Conservation (phyloP, 2,888 invertebrate species). For the Drosophila sordidula region DNA sequence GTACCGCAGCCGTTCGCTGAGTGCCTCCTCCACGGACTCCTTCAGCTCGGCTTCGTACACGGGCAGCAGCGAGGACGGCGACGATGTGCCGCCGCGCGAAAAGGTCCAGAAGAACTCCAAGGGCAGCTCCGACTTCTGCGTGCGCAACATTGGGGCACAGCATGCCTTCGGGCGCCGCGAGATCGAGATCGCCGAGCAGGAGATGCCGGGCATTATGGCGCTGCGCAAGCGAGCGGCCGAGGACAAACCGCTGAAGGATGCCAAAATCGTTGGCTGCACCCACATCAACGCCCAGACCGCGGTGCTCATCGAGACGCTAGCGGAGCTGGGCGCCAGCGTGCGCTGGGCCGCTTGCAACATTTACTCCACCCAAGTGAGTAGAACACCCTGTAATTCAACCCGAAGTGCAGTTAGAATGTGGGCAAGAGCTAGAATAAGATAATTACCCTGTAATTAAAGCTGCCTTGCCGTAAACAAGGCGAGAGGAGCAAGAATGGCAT, state of each 20-base stretch:
- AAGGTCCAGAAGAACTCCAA: constrained; percentile 94
- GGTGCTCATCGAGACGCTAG: constrained; percentile 95
- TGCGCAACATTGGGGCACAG: constrained; percentile 94
- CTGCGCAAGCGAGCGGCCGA: constrained; percentile 95
- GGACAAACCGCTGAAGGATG: constrained; percentile 97
- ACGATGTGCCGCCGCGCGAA: constrained; percentile 96
- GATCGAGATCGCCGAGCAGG: constrained; percentile 99
- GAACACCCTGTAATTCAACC: not conserved
- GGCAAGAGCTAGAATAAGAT: not conserved
- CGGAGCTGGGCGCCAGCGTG: constrained; percentile 94
- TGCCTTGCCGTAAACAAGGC: no score
- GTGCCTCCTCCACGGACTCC: constrained; percentile 97
- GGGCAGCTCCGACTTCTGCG: constrained; percentile 96
- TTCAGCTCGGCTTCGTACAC: constrained; percentile 91
- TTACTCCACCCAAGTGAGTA: constrained; percentile 94
- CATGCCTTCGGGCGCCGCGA: constrained; percentile 97
- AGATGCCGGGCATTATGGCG: constrained; percentile 99
- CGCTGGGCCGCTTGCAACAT: constrained; percentile 99
- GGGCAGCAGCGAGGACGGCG: constrained; percentile 95
- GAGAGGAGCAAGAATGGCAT: no score
- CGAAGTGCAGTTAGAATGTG: not conserved
- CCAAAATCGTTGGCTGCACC: constrained; percentile 98
- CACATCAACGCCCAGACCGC: constrained; percentile 99
- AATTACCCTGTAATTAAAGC: no score
- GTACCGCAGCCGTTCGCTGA: constrained; percentile 95